Evolutionary conservation across 1,140 invertebrate species (phyloP).

Genomic region (Tribolium madens): DNA sequence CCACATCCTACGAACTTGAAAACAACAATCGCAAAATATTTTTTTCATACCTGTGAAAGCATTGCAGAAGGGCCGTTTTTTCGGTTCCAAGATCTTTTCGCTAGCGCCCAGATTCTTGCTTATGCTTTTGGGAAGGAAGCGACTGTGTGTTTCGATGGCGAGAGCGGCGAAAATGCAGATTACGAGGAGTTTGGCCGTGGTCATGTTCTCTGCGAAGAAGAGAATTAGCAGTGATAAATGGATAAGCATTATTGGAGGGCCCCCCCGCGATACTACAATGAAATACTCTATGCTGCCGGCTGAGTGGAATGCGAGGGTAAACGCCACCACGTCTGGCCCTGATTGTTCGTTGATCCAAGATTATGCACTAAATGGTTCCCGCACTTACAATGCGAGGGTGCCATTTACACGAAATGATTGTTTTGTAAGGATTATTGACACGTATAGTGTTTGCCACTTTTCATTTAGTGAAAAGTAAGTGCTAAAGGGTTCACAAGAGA

Average conservation of each 20-base stretch:
- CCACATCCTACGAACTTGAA: conserved; percentile 77
- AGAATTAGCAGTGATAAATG: conserved; percentile 62
- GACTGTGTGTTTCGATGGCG: conserved; percentile 50
- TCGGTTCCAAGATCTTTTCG: conserved; percentile 65
- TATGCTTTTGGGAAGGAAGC: conserved; percentile 60
- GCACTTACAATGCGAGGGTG: conserved; percentile 14
- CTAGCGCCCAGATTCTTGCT: conserved; percentile 47
- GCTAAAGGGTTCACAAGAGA: neutral
- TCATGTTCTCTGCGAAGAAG: conserved; percentile 57
- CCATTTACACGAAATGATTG: conserved; percentile 25
- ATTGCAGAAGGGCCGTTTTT: conserved; percentile 80
- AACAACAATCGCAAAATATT: conserved; percentile 1
- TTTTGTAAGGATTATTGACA: conserved; percentile 1
- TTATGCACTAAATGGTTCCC: conserved; percentile 24
- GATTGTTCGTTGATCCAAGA: conserved; percentile 38
- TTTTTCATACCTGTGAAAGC: conserved; percentile 75
- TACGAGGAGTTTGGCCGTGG: conserved; percentile 51
- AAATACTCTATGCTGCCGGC: conserved; percentile 62
- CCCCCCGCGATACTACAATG: conserved; percentile 58
- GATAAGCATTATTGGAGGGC: conserved; percentile 58
- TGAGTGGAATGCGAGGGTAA: conserved; percentile 60
- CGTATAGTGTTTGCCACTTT: neutral
- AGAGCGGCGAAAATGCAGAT: conserved; percentile 44
- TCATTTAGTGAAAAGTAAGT: neutral
- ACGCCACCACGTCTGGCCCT: conserved; percentile 55